Evolutionary conservation across 2,113 vertebrate species (phyloP).

Genomic region (Scalopus aquaticus): DNA sequence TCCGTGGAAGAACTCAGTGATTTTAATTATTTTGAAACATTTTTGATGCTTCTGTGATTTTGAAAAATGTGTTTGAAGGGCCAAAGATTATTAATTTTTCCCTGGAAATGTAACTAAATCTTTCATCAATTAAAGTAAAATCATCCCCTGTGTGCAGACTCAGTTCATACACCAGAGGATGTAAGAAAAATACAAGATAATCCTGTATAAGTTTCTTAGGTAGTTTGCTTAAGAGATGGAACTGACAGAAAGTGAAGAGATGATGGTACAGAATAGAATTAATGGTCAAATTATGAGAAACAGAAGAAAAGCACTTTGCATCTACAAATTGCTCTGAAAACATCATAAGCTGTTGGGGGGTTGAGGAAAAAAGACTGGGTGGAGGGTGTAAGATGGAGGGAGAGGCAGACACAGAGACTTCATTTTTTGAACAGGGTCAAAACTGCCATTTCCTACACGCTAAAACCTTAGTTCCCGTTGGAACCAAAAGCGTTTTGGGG

Average conservation of each 20-base stretch:
- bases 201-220: background rate
- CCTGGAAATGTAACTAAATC: background rate
- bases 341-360: background rate
- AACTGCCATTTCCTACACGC: background rate
- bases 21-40: conserved; percentile 35
- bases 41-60: background rate
- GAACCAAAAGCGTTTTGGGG: background rate
- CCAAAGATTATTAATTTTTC: background rate
- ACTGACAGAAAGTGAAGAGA: background rate
- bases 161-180: background rate
- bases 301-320: background rate
- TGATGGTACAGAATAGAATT: background rate
- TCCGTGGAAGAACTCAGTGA: background rate
- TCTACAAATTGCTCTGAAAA: background rate
- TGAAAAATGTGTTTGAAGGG: background rate
- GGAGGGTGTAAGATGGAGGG: background rate
- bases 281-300: background rate
- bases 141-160: too few relatives aligned
- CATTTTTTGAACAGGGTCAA: background rate
- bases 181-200: background rate
- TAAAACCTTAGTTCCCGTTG: background rate
- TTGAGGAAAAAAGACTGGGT: background rate
- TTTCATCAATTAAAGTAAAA: background rate
- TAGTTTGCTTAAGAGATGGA: background rate
- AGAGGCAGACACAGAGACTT: fast-evolving